Conservation (phyloP, 2,797 vertebrate genomes). For the Catostomus latipinnis region DNA sequence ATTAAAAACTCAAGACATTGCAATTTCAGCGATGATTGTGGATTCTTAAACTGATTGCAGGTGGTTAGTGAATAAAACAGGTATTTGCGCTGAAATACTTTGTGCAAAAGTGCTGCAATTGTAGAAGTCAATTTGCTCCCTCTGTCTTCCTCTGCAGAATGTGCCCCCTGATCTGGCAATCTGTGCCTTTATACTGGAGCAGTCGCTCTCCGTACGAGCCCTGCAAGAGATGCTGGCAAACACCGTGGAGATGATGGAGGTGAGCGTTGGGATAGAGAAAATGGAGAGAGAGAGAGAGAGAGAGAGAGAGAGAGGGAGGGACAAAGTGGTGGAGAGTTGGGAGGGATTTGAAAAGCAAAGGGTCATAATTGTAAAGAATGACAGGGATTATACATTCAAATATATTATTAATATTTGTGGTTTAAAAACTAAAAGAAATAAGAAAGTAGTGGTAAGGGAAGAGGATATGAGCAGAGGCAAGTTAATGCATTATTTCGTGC, state of each 20-base stretch:
- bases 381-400: background rate
- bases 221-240: conserved; percentile 96
- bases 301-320: background rate
- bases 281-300: background rate
- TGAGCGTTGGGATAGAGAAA: conserved; percentile 62
- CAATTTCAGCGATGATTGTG: too few relatives aligned
- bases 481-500: too few relatives aligned
- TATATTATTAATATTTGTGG: too few relatives aligned
- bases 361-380: background rate
- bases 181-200: conserved; percentile 88
- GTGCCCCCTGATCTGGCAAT: conserved; percentile 91
- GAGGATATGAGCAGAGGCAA: too few relatives aligned
- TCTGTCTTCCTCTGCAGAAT: conserved; percentile 74
- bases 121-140: background rate
- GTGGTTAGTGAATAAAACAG: too few relatives aligned
- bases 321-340: background rate
- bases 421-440: too few relatives aligned
- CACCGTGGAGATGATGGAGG: conserved; percentile 87
- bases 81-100: too few relatives aligned
- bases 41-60: too few relatives aligned
- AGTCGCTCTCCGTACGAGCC: conserved; percentile 92
- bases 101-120: too few relatives aligned
- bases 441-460: too few relatives aligned
- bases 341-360: conserved; percentile 1
- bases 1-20: too few relatives aligned